Evolutionary conservation across 2,113 vertebrate species (phyloP).

Genomic region (Chamaetylas fuelleborni): DNA sequence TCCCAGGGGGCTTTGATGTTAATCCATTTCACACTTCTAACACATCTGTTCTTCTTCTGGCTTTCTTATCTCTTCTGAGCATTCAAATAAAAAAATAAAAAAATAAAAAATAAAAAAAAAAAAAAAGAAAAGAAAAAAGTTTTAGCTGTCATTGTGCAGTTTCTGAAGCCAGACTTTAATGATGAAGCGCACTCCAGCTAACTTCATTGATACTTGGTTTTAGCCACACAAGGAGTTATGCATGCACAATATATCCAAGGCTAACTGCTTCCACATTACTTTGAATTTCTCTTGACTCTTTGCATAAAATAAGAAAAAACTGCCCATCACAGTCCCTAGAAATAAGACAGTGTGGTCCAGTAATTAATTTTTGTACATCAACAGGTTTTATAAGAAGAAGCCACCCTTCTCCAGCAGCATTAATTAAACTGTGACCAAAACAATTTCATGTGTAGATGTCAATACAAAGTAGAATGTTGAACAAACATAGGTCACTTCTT

Average conservation of each 20-base stretch:
- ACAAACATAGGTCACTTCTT: background rate
- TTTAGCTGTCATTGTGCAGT: slow-evolving; percentile 66
- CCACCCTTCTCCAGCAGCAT: background rate
- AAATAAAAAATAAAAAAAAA: background rate
- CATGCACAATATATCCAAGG: background rate
- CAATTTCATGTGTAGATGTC: background rate
- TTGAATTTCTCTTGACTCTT: background rate
- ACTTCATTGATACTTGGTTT: slow-evolving; percentile 42
- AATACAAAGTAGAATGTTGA: background rate
- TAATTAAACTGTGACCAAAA: background rate
- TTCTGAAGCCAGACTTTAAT: slow-evolving; percentile 67
- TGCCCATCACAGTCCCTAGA: background rate
- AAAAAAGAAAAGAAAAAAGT: slow-evolving; percentile 13
- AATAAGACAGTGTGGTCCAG: background rate
- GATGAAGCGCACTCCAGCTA: slow-evolving; percentile 48
- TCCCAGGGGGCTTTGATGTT: slow-evolving; percentile 80
- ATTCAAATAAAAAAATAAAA: slow-evolving; percentile 63
- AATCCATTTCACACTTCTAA: slow-evolving; percentile 82
- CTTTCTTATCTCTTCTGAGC: slow-evolving; percentile 76
- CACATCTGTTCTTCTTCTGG: slow-evolving; percentile 77
- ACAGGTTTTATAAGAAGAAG: background rate
- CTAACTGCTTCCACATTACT: background rate
- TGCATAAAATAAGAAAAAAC: background rate
- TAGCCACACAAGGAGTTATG: slow-evolving; percentile 3
- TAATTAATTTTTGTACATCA: background rate